Evolutionary conservation across 2,113 vertebrate species (phyloP), one percentile per base, ranked within the genome.

Genomic region (Eretmochelys imbricata): DNA sequence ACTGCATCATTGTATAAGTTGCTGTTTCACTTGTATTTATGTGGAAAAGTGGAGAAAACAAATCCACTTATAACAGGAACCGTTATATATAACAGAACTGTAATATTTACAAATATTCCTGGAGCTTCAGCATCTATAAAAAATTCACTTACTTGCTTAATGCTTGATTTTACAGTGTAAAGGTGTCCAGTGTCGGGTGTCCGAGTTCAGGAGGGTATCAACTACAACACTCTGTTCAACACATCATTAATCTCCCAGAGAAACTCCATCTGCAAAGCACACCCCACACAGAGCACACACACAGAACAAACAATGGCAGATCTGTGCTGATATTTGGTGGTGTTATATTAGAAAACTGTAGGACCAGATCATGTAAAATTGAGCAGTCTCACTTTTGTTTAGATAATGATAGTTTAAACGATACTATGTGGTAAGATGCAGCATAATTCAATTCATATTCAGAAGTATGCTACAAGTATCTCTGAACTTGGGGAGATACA

Each of bases 151-250:
- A 31, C 88, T 97, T 75, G 25, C 50, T 94, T 62, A 90, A 90
- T 62, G 42, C 80, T 95, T 94, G 88, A 82, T 93, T 88, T 57
- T 78, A 4, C 87, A 85, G 86, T 82, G 75, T 87, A 79, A 92
- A 96, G 89, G 92, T 94, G 95, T 86, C 84, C 87, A 48, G 82
- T 89, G 88, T 96, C 89, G 95, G 87, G 59, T 95, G 96, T 94
- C 96, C 92, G 93, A 93, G 97, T 94, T 97, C 95, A 95, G 93
- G 94, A 94, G 89, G 91, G 84, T 97, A 97, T 96, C 93, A 84
- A 54, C 84, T 92, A 80, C 91, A 93, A 42, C 0, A 16, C 65
- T 87, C 89, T 96, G 95, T 97, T 97, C 95, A 72, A 85, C 80
- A 95, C 95, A 89, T 85, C 92, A 96, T 95, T 95, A 93, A 95